Evolutionary conservation across 53 echinoderm and acorn worm genomes (phyloP).

Genomic region (Temnopleurus reevesii): DNA sequence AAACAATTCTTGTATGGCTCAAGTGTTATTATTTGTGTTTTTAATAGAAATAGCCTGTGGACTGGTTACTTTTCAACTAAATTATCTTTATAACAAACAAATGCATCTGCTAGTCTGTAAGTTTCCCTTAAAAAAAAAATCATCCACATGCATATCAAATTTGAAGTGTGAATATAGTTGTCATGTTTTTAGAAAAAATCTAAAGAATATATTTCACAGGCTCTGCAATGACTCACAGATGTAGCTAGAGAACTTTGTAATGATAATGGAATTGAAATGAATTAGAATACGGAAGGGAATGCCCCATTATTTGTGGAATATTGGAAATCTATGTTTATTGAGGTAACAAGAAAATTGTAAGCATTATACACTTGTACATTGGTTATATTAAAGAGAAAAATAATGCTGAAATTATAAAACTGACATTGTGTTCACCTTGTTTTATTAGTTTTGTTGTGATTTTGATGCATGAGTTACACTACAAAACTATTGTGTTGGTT

Average conservation of each 20-base stretch:
- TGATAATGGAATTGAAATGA: background rate
- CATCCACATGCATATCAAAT: background rate
- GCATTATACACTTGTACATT: conserved; percentile 61
- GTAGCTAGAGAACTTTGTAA: too few relatives aligned
- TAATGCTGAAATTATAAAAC: conserved; percentile 42
- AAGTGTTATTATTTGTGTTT: too few relatives aligned
- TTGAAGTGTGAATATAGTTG: background rate
- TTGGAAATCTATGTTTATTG: conserved; percentile 16
- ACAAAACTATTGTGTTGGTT: too few relatives aligned
- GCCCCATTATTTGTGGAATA: background rate
- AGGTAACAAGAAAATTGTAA: conserved; percentile 31
- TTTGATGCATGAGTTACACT: too few relatives aligned
- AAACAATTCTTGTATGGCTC: too few relatives aligned
- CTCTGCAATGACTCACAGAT: background rate
- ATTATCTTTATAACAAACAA: conserved; percentile 5
- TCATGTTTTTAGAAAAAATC: background rate
- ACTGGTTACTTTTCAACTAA: background rate
- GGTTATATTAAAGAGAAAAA: conserved; percentile 56
- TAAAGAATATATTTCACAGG: background rate
- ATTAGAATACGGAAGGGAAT: background rate
- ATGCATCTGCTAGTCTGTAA: background rate
- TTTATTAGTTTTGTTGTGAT: too few relatives aligned
- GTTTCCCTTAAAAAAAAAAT: background rate
- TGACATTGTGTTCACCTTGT: background rate
- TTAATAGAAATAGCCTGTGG: background rate